phyloP scores from a whole-genome alignment of 2,113 vertebrate genomes.

The Colius striatus region DNA sequence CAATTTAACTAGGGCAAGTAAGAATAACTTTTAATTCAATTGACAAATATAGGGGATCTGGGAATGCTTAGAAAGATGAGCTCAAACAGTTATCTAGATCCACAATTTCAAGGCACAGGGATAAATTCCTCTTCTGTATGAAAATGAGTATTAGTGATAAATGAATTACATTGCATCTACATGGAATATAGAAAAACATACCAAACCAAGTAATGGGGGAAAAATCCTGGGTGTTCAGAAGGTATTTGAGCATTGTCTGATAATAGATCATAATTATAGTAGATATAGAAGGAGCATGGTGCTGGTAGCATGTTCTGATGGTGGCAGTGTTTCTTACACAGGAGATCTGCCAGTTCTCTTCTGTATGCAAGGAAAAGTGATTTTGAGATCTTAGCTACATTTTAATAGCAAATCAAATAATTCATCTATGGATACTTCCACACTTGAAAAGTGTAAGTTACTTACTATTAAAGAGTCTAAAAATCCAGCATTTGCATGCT shows the following conservation, averaged over 20 bases:
- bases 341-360: background rate
- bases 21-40: background rate
- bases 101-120: background rate
- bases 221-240: background rate
- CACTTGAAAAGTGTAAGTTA: background rate
- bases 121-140: background rate
- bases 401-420: background rate
- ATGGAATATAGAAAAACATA: background rate
- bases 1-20: background rate
- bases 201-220: background rate
- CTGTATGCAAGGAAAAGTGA: background rate
- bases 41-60: background rate
- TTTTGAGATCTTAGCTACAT: background rate
- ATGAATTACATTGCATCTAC: background rate
- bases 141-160: background rate
- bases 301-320: background rate
- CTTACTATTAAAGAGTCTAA: background rate
- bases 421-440: background rate
- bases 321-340: background rate
- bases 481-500: background rate
- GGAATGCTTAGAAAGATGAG: background rate
- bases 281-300: background rate
- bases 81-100: background rate
- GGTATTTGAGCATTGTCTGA: background rate
- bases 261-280: background rate